These are phyloP conservation scores for Morpho achilles DNA, from an alignment of 2,888 invertebrate genomes.

Conservation along the genomic window DNA sequence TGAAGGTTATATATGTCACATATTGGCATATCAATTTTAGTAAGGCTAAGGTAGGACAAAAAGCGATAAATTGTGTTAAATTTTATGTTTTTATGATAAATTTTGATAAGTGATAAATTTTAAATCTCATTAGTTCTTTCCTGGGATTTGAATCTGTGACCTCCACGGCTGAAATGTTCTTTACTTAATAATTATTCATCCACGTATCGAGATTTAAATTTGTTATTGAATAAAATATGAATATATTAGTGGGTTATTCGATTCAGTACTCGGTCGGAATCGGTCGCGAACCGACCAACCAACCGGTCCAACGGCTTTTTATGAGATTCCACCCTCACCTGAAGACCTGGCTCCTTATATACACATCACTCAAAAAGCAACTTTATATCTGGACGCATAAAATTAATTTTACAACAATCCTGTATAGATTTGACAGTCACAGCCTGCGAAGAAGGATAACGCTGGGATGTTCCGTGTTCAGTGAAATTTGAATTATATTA, in stretches of 20 bases:
- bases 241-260: slow-evolving; percentile 59
- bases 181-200: slow-evolving; percentile 5
- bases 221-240: slow-evolving; percentile 46
- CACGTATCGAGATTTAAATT: slow-evolving; percentile 23
- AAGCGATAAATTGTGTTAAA: no score
- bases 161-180: no score
- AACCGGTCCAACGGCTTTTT: slow-evolving; percentile 72
- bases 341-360: slow-evolving; percentile 45
- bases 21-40: no score
- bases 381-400: slow-evolving; percentile 2
- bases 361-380: slow-evolving; percentile 29
- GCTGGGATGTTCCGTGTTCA: slow-evolving; percentile 44
- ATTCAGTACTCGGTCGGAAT: slow-evolving; percentile 47
- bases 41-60: no score
- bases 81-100: no score
- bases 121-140: no score
- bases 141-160: no score
- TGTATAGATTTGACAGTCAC: slow-evolving; percentile 56
- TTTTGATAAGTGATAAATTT: no score
- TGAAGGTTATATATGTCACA: no score
- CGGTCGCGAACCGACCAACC: slow-evolving; percentile 41
- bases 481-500: slow-evolving; percentile 37
- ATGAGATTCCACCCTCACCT: slow-evolving; percentile 67
- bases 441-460: slow-evolving; percentile 65
- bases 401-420: slow-evolving; percentile 29